phyloP scores from a whole-genome alignment of 2,113 vertebrate genomes.

The Bos taurus region ARS-UCD2.0 NC_037347.1:40439001-40439500 shows the following conservation, averaged over 20 bases:
- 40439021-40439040: background rate
- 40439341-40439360: background rate
- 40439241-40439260: background rate
- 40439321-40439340: background rate
- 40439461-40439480: background rate
- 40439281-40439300: background rate
- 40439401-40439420: background rate
- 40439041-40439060: background rate
- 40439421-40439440: background rate
- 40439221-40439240: background rate
- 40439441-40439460: background rate
- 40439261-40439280: background rate
- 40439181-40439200: background rate
- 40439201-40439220: background rate
- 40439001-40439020: background rate
- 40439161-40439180: background rate
- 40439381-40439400: background rate
- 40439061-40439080: background rate
- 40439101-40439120: background rate
- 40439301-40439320: background rate
- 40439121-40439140: background rate
- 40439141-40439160: background rate
- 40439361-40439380: background rate
- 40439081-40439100: background rate
- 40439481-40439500: background rate